Conservation (phyloP, 2,888 invertebrate genomes). For the Lasioglossum vierecki region DNA sequence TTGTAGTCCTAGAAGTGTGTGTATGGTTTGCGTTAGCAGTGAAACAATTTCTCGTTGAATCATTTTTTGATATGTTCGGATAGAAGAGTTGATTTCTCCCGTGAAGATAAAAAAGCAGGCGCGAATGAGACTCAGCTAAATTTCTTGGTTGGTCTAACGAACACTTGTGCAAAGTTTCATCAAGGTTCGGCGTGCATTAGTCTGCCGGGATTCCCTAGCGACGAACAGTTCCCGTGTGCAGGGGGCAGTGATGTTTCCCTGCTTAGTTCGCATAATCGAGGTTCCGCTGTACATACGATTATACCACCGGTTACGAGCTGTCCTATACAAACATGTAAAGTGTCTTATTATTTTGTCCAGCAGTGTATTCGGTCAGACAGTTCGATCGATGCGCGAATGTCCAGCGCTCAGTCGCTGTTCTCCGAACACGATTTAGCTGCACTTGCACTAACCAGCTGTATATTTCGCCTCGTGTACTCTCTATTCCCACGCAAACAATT, state of each 20-base stretch:
- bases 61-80: not conserved
- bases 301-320: not conserved
- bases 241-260: not conserved
- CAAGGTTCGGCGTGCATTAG: not conserved
- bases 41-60: no score
- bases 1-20: no score
- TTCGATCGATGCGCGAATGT: slow-evolving; percentile 17
- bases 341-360: slow-evolving; percentile 2
- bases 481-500: slow-evolving; percentile 43
- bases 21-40: no score
- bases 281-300: not conserved
- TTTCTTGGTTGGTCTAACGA: not conserved
- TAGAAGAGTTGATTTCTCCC: not conserved
- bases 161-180: not conserved
- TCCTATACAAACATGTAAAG: not conserved
- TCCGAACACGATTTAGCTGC: slow-evolving; percentile 34
- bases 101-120: not conserved
- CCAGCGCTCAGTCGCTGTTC: not conserved
- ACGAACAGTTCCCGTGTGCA: not conserved
- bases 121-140: no score
- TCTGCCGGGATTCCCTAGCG: not conserved
- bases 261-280: slow-evolving; percentile 1
- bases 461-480: not conserved
- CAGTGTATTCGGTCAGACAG: not conserved
- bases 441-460: slow-evolving; percentile 35